Evolutionary conservation across 2,113 vertebrate species (phyloP), one percentile per base, ranked within the genome.

Genomic region (Tetrao urogallus): DNA sequence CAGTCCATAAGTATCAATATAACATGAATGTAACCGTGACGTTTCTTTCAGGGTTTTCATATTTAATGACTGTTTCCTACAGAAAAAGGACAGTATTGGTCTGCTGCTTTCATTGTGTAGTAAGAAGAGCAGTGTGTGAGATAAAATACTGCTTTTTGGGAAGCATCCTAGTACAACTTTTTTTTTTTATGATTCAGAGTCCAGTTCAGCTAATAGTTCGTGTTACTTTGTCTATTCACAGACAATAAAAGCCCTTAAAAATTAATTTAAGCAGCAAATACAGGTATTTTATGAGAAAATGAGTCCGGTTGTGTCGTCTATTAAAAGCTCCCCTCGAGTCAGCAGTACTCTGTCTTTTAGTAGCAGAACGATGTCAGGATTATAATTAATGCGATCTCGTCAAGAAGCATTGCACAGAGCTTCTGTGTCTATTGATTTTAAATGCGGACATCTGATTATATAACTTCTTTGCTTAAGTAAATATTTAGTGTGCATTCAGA

Each of bases 291-390:
- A 94, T 90, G 94, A 66, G 71, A 87, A 97, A 89, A 93, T 78
- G 87, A 97, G 80, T 79, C 73, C 94, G 92, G 92, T 95, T 81
- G 82, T 91, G 77, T 92, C 93, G 88, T 95, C 91, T 97, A 61
- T 96, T 97, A 95, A 97, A 97, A 94, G 57, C 90, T 94, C 64
- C 71, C 86, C 85, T 78, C 71, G 82, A 97, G 88, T 95, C 88
- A 94, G 83, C 81, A 93, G 32, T 94, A 63, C 64, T 95, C 66
- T 86, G 69, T 73, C 97, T 96, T 89, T 89, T 96, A 96, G 94
- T 96, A 92, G 90, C 88, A 90, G 91, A 88, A 86, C 92, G 66
- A 86, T 96, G 88, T 94, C 91, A 96, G 88, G 82, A 95, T 96
- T 90, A 72, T 96, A 97, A 97, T 96, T 95, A 96, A 97, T 92